Base-by-base conservation (phyloP, 1,140 invertebrate genomes). In the Ooceraea biroi region DNA sequence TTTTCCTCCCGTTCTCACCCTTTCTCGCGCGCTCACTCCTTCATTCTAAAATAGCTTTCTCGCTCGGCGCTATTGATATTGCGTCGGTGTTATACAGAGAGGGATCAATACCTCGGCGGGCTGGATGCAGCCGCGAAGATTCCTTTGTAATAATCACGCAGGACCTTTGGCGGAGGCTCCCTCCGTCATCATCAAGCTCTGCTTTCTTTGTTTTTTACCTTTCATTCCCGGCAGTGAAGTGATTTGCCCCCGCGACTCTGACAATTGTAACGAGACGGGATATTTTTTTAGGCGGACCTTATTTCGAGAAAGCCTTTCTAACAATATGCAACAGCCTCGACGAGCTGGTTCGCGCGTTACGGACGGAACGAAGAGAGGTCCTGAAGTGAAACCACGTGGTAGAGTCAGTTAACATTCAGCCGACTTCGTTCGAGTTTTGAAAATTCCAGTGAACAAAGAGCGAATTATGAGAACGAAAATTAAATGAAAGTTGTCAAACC, bases 41-140 rank as follows among this genome's bases (percentile, higher is more conserved):
- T 73, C 55, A 44, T 19, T 87, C 50, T 44, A 89, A 90, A 90
- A 89, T 77, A 72, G 87, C 78, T 87, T 83, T 69, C 73, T 85
- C 87, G 27, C 72, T 69, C n/a, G 66, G 44, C 55, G 83, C 68
- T 85, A 88, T 88, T 88, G 83, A 88, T 88, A 88, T 83, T 77
- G 36, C 86, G 86, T 57, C 68, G 83, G 55, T 61, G 72, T 85
- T 88, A 74, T 55, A 82, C 68, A 41, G 73, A 74, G 57, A 65
- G 22, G 36, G 84, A 88, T 88, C 87, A 85, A 88, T 88, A 71
- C 72, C 83, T 88, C 78, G 36, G 69, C 55, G 73, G 46, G 60
- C 63, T 80, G 83, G 83, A 88, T 72, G 77, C 83, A 83, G 71
- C 86, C 86, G 55, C 76, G 78, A 88, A 85, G 78, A 88, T 85